Evolutionary conservation across 2,113 vertebrate genomes (phyloP).

Genomic region (Muscicapa adusta): DNA sequence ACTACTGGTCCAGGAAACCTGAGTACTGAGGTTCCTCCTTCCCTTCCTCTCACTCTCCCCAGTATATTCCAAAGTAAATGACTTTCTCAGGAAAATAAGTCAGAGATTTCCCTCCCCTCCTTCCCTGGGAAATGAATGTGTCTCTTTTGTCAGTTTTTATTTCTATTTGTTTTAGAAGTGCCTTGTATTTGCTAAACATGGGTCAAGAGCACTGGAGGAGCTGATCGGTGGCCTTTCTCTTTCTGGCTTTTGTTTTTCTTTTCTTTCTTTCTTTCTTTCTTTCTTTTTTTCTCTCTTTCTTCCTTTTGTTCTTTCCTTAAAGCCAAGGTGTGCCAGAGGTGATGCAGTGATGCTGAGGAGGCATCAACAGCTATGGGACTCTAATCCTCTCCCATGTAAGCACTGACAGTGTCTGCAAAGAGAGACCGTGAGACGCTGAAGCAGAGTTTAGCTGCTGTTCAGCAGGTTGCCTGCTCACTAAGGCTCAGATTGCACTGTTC

Average conservation of each 20-base stretch:
- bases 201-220: conserved; percentile 64
- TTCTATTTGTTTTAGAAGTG: conserved; percentile 68
- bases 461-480: conserved; percentile 37
- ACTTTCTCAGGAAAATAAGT: conserved; percentile 62
- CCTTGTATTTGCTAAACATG: conserved; percentile 73
- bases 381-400: conserved; percentile 62
- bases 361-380: conserved; percentile 61
- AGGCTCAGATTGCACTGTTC: conserved; percentile 40
- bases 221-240: conserved; percentile 74
- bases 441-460: conserved; percentile 64
- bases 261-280: neutral
- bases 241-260: conserved; percentile 25
- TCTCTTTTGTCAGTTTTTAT: conserved; percentile 50
- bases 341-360: conserved; percentile 71
- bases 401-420: conserved; percentile 54
- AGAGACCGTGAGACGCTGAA: conserved; percentile 51
- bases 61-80: conserved; percentile 56
- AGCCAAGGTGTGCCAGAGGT: conserved; percentile 72
- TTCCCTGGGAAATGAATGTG: conserved; percentile 33
- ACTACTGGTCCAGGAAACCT: conserved; percentile 30
- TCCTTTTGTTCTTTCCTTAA: conserved; percentile 47
- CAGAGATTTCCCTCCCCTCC: conserved; percentile 16
- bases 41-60: neutral
- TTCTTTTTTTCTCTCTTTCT: conserved; percentile 12
- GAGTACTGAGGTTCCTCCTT: conserved; percentile 34